A percentile compares a stretch with the other conserved stretches of the same genome.
phyloP scores from a whole-genome alignment of 2,888 invertebrate genomes.

The Cryptocheilus praepositus region DNA sequence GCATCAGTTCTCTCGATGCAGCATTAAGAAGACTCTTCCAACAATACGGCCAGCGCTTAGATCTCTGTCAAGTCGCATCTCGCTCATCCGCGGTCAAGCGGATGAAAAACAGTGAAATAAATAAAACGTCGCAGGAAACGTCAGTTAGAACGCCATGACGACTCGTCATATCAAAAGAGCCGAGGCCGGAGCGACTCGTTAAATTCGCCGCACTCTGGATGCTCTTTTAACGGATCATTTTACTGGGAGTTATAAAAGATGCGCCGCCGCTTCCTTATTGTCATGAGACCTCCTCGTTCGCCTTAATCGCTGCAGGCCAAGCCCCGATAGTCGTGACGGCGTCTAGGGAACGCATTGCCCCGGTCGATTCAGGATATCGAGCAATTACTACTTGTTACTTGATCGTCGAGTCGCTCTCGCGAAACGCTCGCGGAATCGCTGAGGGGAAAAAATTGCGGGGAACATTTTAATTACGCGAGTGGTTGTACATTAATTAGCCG shows the following conservation, averaged over 20 bases:
- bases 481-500: too few relatives aligned
- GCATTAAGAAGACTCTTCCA: too few relatives aligned
- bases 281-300: conserved; percentile 45
- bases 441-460: too few relatives aligned
- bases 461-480: too few relatives aligned
- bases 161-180: conserved; percentile 36
- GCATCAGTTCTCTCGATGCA: too few relatives aligned
- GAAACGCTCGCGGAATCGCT: too few relatives aligned
- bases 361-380: conserved; percentile 40
- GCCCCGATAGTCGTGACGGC: conserved; percentile 44
- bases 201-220: conserved; percentile 40
- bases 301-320: conserved; percentile 36
- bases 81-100: not conserved
- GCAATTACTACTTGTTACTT: conserved; percentile 22
- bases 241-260: conserved; percentile 60
- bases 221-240: conserved; percentile 57
- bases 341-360: conserved; percentile 42
- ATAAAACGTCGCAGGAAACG: conserved; percentile 32
- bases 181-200: conserved; percentile 45
- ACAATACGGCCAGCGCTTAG: too few relatives aligned
- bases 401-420: too few relatives aligned
- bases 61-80: too few relatives aligned
- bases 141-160: conserved; percentile 38
- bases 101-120: conserved; percentile 20
- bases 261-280: conserved; percentile 56